These are phyloP conservation scores for Aphaenogaster ashmeadi DNA, from an alignment of 1,140 invertebrate species.

Conservation along the genomic window DNA sequence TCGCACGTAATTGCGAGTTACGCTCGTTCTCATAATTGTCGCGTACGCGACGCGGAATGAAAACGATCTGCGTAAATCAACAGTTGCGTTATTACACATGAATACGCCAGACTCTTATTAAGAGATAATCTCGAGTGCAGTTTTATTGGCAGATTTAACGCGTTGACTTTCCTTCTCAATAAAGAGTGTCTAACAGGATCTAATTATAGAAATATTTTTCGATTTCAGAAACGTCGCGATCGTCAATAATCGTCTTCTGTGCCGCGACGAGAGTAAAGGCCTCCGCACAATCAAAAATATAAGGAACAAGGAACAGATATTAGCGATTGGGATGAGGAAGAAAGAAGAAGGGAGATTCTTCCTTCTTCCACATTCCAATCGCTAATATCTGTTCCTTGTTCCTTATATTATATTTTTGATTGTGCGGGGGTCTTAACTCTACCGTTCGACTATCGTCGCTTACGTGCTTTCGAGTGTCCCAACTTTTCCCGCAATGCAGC, in stretches of 20 bases:
- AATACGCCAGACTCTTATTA: background rate
- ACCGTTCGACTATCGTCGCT: background rate
- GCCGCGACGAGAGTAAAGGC: background rate
- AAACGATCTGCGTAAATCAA: slow-evolving; percentile 10
- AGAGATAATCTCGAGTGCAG: background rate
- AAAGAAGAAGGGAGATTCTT: no score
- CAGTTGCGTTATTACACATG: background rate
- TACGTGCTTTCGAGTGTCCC: background rate
- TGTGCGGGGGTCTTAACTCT: background rate
- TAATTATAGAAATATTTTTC: background rate
- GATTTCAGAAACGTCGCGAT: background rate
- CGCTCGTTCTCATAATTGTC: slow-evolving; percentile 6
- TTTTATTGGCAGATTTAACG: background rate
- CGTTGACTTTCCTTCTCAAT: background rate
- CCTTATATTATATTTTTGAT: no score
- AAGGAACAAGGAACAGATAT: no score
- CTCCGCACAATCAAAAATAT: no score
- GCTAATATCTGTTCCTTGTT: no score
- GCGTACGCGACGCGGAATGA: slow-evolving; percentile 1
- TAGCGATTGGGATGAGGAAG: no score
- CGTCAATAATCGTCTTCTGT: background rate
- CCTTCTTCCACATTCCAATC: no score
- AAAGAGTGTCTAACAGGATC: background rate
- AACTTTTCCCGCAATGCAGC: background rate
- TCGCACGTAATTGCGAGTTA: slow-evolving; percentile 30